Percentiles rank a stretch among this genome's conserved stretches.
These are phyloP conservation scores for Eupelmus urozonus DNA, from an alignment of 2,888 invertebrate genomes.

Conservation along the genomic window DNA sequence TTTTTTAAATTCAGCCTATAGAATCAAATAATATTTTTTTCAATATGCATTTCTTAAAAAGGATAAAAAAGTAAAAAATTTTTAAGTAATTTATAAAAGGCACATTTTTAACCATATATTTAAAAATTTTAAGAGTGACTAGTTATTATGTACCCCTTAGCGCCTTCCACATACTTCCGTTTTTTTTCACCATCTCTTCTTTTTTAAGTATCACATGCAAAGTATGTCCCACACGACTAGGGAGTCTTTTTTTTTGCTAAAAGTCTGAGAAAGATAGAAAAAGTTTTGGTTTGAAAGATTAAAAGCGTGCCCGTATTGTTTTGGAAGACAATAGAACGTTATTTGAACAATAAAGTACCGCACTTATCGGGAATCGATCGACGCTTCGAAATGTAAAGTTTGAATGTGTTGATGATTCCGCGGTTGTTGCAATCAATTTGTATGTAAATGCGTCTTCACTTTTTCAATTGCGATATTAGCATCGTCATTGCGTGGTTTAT, in stretches of 20 bases:
- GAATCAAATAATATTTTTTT: too few relatives aligned
- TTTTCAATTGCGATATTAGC: constrained; percentile 28
- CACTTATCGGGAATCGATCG: constrained; percentile 33
- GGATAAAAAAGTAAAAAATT: too few relatives aligned
- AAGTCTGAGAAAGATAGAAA: not conserved
- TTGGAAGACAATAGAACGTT: constrained; percentile 9
- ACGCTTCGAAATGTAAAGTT: constrained; percentile 17
- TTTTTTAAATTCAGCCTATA: too few relatives aligned
- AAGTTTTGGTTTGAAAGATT: not conserved
- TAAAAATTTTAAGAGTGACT: not conserved
- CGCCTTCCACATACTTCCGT: not conserved
- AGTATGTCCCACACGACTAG: constrained; percentile 8
- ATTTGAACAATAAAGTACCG: constrained; percentile 34
- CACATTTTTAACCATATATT: too few relatives aligned
- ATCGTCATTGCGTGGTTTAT: not conserved
- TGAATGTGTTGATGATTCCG: constrained; percentile 16
- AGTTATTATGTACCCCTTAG: too few relatives aligned
- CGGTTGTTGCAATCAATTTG: constrained; percentile 46
- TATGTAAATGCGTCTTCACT: constrained; percentile 36
- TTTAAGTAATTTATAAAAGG: too few relatives aligned
- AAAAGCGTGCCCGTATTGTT: constrained; percentile 10
- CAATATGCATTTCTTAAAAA: too few relatives aligned
- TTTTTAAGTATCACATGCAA: constrained; percentile 32
- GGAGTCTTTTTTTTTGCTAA: not conserved
- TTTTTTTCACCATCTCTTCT: not conserved